phyloP scores from a whole-genome alignment of 2,113 vertebrate species.

The Sorex araneus region DNA sequence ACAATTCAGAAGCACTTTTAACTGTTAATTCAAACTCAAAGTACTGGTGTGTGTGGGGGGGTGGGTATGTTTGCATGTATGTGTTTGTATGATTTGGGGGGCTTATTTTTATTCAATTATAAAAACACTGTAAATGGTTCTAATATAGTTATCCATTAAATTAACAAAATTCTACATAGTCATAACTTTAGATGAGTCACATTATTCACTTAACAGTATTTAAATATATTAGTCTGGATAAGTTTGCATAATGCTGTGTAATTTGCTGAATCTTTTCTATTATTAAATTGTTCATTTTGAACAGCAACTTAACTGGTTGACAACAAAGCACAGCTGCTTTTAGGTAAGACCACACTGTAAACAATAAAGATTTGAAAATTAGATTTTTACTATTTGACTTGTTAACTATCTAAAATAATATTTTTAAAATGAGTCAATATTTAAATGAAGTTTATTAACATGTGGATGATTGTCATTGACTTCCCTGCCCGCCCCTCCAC shows the following conservation, averaged over 20 bases:
- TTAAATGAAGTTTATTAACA: not conserved
- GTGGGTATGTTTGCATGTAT: too few relatives aligned
- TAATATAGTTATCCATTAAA: constrained; percentile 20
- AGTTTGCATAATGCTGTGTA: not conserved
- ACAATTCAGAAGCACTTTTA: constrained; percentile 47
- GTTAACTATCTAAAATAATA: not conserved
- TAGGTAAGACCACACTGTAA: not conserved
- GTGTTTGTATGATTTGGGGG: not conserved
- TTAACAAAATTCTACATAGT: not conserved
- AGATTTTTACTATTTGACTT: not conserved
- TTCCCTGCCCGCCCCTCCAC: not conserved
- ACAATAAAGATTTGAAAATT: not conserved
- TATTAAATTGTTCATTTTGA: constrained; percentile 22
- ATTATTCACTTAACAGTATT: constrained; percentile 28
- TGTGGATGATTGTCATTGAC: not conserved
- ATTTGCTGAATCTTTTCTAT: not conserved
- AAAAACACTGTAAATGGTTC: constrained; percentile 41
- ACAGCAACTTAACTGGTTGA: not conserved
- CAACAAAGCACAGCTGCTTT: not conserved
- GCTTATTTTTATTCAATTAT: not conserved
- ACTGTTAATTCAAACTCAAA: constrained; percentile 20
- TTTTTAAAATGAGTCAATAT: not conserved
- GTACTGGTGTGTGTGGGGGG: not conserved
- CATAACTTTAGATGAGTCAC: not conserved
- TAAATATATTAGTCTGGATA: not conserved